These are phyloP conservation scores for Cybosia mesomella DNA, from an alignment of 2,888 invertebrate genomes.

Conservation along the genomic window DNA sequence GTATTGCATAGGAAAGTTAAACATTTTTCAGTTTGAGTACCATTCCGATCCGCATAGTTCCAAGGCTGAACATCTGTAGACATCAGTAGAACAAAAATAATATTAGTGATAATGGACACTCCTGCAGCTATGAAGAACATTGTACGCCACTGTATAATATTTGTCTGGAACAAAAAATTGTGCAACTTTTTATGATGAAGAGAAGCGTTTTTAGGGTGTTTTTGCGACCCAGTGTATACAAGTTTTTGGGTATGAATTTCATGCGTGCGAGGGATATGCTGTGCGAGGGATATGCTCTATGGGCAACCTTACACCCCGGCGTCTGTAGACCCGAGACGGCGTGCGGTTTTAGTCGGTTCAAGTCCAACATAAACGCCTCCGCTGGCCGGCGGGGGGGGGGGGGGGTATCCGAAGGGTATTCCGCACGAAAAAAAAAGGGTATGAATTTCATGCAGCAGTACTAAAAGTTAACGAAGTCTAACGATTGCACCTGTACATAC, in stretches of 20 bases:
- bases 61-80: slow-evolving; percentile 15
- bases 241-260: no score
- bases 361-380: no score
- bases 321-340: no score
- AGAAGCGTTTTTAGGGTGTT: neutral
- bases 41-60: neutral
- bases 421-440: no score
- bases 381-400: no score
- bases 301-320: no score
- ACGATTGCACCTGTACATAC: neutral
- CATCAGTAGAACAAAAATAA: slow-evolving; percentile 6
- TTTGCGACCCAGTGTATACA: no score
- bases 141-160: slow-evolving; percentile 15
- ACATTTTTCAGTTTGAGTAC: neutral
- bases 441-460: no score
- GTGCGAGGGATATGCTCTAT: no score
- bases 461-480: neutral
- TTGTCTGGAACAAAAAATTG: slow-evolving; percentile 18
- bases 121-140: slow-evolving; percentile 18
- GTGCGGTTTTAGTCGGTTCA: no score
- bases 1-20: neutral
- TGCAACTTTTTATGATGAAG: neutral
- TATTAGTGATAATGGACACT: neutral
- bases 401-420: no score
- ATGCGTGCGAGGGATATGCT: no score